These are phyloP conservation scores for Prochilodus magdalenae DNA, from an alignment of 2,113 vertebrate genomes.

Conservation along the genomic window DNA sequence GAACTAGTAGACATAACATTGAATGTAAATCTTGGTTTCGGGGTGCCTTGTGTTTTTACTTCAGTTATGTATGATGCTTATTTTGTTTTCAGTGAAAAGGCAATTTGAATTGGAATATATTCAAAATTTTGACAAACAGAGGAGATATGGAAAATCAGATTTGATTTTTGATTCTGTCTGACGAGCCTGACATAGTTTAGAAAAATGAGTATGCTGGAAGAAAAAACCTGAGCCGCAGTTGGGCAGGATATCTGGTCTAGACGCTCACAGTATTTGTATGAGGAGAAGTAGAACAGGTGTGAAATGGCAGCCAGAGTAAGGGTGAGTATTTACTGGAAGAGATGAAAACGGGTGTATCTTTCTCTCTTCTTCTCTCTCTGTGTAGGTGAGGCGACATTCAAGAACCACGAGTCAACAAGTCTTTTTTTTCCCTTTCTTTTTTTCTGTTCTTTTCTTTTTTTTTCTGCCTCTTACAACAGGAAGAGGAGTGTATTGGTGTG, in stretches of 20 bases:
- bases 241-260: background rate
- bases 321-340: background rate
- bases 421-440: constrained; percentile 1
- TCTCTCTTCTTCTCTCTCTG: background rate
- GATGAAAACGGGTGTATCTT: background rate
- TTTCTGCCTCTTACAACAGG: constrained; percentile 42
- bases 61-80: no score
- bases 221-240: constrained; percentile 36
- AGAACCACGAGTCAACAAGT: constrained; percentile 52
- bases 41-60: no score
- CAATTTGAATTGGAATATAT: no score
- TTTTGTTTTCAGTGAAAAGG: no score
- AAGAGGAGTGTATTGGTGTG: constrained; percentile 61
- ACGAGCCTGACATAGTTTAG: no score
- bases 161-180: no score
- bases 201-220: no score
- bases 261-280: background rate
- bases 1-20: no score
- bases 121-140: no score
- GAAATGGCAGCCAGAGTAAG: background rate
- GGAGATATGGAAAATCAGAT: no score
- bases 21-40: no score
- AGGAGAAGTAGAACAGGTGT: background rate
- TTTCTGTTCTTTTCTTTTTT: constrained; percentile 16
- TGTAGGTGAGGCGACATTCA: constrained; percentile 51